Evolutionary conservation across 1,140 invertebrate species (phyloP), one percentile per base, ranked within the genome.

Genomic region (Phymorhynchus buccinoides): DNA sequence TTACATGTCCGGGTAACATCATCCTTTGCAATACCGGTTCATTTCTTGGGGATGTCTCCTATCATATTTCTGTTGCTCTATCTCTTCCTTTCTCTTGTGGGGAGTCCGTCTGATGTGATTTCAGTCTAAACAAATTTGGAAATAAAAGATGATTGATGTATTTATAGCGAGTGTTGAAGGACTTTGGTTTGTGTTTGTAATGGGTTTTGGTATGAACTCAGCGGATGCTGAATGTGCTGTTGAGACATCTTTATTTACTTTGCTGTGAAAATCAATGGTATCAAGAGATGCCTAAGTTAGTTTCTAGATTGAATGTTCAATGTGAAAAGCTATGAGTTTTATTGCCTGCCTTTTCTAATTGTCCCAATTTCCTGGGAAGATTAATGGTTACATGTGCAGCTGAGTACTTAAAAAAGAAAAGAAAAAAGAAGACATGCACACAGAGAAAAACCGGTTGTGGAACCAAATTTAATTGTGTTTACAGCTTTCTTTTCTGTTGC

Each of bases 61-160:
- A 39, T 83, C 22, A 16, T 37, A 41, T n/a, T 62, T 68, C 30
- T 83, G 32, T 83, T 71, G 37, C 18, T 62, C 56, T 27, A 62
- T 62, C 39, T 71, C 18, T 71, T 30, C 73, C 81, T 83, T 14
- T 42, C 62, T 68, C 52, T 56, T 80, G 39, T 71, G n/a, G 39
- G n/a, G 41, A 83, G 41, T 42, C 81, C 42, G 39, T 79, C 77
- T 79, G 32, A 75, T 83, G 81, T 83, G 80, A 83, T 83, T 83
- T 83, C 62, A 68, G 62, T 68, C 35, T 42, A 83, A 41, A 62
- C 66, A 71, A 83, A 83, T 62, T 71, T 83, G 56, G 41, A 83
- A 82, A 83, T 66, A 66, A 83, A 83, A 83, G 66, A 71, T 71
- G 66, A 71, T 83, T 83, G 81, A 83, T 83, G 81, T 83, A 83